These are phyloP conservation scores for Stichodactyla mertensii DNA, from an alignment of 64 coral and sea anemone genomes.

Conservation along the genomic window DNA sequence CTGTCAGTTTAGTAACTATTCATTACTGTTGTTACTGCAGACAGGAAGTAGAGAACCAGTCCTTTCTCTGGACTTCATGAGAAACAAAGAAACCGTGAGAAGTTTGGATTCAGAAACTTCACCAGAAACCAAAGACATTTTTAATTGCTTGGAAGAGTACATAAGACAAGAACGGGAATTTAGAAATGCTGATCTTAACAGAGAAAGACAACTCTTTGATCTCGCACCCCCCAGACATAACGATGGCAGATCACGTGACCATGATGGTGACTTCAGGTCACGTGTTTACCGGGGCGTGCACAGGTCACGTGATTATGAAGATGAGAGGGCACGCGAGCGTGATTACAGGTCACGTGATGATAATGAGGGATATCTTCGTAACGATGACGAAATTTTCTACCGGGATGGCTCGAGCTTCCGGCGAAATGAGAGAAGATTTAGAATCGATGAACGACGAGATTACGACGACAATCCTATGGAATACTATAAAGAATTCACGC, in stretches of 20 bases:
- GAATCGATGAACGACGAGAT: background rate
- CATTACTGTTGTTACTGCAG: background rate
- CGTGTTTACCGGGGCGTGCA: too few relatives aligned
- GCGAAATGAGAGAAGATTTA: background rate
- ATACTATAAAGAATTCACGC: background rate
- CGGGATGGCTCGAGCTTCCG: background rate
- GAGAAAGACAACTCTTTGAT: background rate
- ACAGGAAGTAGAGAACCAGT: background rate
- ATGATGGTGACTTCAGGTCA: background rate
- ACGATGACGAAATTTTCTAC: background rate
- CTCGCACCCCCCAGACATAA: background rate
- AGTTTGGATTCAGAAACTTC: background rate
- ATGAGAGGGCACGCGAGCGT: background rate
- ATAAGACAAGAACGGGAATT: background rate
- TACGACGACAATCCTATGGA: background rate
- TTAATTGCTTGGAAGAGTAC: background rate
- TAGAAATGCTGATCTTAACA: background rate
- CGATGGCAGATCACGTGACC: background rate
- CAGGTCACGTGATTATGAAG: background rate
- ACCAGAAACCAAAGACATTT: background rate
- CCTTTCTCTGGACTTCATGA: background rate
- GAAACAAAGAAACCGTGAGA: background rate
- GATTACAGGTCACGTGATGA: background rate
- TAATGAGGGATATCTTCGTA: background rate
- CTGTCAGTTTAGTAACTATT: background rate